Evolutionary conservation across 1,140 invertebrate species (phyloP), one percentile per base, ranked within the genome.

Genomic region (Manduca sexta): DNA sequence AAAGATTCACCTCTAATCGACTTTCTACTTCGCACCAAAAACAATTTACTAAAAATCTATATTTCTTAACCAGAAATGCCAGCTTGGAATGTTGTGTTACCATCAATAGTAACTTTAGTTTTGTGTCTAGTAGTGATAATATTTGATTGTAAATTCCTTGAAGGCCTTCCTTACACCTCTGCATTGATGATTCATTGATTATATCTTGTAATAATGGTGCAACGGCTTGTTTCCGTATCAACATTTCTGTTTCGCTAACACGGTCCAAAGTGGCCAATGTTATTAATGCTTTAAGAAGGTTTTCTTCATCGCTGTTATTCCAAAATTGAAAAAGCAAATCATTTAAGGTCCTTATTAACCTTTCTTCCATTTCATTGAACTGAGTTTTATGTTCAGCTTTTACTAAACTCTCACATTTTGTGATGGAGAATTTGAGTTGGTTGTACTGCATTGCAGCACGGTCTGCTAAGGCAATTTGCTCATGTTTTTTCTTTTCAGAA

Each of bases 21-120:
- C 90, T 89, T 71, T 93, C 91, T 14, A 97, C 88, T 86, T 97
- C 95, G 21, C 92, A 90, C 95, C 95, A 98, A 73, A 95, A 95
- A 77, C 94, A 93, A 77, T 95, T 93, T 0, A 96, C 90, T 40
- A 97, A 78, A 79, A 98, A 97, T 74, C 95, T 93, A 76, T 93
- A 97, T 11, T 92, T 93, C 57, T 90, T 89, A n/a, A 92, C 86
- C 50, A 78, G 67, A 70, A 74, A 76, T 54, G 69, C 80, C 71
- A 90, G 88, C 43, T 90, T 89, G 44, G 88, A 87, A 86, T 90
- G 86, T 55, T 90, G 69, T 8, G 91, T 92, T 3, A 91, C 76
- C 14, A 83, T 74, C 12, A 92, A 59, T 29, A 92, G 62, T 54
- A 91, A 85, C 49, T 90, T 89, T 49, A 93, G 82, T 54, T 91